Base-by-base conservation (phyloP, 2,113 vertebrate species). In the Menura novaehollandiae region DNA sequence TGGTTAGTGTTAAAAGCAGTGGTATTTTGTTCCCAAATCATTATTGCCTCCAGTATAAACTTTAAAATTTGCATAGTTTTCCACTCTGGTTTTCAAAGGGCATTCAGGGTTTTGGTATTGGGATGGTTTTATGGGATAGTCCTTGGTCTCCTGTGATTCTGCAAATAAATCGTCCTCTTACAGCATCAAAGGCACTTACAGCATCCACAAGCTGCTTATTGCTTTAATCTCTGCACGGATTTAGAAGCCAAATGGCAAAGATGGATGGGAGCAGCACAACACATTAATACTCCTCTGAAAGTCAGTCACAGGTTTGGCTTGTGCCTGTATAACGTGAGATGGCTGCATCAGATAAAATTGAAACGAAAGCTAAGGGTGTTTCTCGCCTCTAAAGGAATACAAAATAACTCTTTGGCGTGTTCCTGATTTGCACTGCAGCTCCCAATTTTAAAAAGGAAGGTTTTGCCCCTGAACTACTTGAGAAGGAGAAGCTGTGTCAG, bases 151-250 rank as follows among this genome's bases (percentile, higher is more conserved):
- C 55, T 44, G 10, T 7, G 67, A 15, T 59, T 56, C 88, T 91
- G 64, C 53, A 84, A 55, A 84, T 75, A 71, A 83, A 72, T 44
- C 1, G 0, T 63, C 75, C 93, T 71, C 55, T 73, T 68, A 63
- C 68, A 44, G 17, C 10, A 1, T 80, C 82, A 69, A 33, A 77
- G 68, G 80, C 80, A 39, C 78, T 82, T 83, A 44, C 0, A 63
- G 91, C 92, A 47, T 15, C 72, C 82, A 7, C 79, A 94, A 96
- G 91, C 96, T 81, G 88, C 90, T 92, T 96, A 96, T 16, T 33
- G 86, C 86, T 91, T 74, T 96, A 92, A 96, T 93, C 90, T 84
- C 67, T 33, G 78, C 43, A 8, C 2, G 1, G 88, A 94, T 96
- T 96, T 95, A 88, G 88, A 66, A 88, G 75, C 51, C 88, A 74